Base-by-base conservation (phyloP, 1,140 invertebrate genomes). In the Danaus melanippus region DNA sequence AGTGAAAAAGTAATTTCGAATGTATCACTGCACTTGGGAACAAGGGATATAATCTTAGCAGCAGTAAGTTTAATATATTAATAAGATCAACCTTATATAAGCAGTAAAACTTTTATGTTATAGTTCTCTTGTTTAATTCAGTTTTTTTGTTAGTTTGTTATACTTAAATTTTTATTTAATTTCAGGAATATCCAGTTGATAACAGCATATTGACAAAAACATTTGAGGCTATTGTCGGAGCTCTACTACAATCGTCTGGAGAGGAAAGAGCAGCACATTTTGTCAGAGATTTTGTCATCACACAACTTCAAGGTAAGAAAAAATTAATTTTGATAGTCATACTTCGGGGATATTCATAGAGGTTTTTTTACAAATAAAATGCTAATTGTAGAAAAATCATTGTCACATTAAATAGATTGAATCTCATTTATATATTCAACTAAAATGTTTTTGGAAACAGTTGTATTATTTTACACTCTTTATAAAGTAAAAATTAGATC, bases 271-370 rank as follows among this genome's bases (percentile, higher is more conserved):
- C 93, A 0, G 89, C 92, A 61, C 75, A 89, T 58, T 97, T 98
- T 88, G 89, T 98, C 5, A 86, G 93, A 51, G 97, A 98, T 79
- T 96, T 98, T 74, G 87, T 99, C 12, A 88, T 97, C 47, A 90
- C 93, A 9, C 92, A 93, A 71, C 82, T 98, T 17, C 90, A 92
- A 76, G 93, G 82, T 81, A 52, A 58, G 44, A 41, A 42, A 21
- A 32, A 52, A 39, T 40, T 9, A 42, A 6, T 12, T 41, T 42
- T 10, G 39, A 39, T 7, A 42, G 10, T 51, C 21, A 32, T 0
- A 32, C 21, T 32, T 32, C 15, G 1, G 21, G 6, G 21, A 32
- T 32, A 32, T 4, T 32, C 21, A 32, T 3, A 32, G 6, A 4
- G 6, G 2, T 32, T 32, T 15, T 32, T 32, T 4, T 32, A 8